Conservation (phyloP, 1,140 invertebrate genomes). For the Paracyclopina nana region DNA sequence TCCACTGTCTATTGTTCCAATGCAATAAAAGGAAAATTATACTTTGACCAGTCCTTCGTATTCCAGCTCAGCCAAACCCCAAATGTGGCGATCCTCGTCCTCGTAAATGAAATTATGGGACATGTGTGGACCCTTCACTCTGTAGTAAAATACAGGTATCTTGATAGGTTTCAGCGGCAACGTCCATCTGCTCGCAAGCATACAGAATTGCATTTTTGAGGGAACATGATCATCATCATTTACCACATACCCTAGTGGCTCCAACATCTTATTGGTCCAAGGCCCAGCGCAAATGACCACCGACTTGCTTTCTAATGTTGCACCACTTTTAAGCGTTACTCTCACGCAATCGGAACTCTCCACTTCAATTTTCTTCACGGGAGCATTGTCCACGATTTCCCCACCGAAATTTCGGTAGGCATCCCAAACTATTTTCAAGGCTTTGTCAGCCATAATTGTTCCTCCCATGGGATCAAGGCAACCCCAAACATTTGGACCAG, state of each 20-base stretch:
- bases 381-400: background rate
- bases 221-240: background rate
- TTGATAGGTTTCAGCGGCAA: background rate
- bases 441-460: background rate
- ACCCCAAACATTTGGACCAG: background rate
- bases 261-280: background rate
- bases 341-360: too few relatives aligned
- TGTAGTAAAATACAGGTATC: background rate
- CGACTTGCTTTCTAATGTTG: too few relatives aligned
- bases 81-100: background rate
- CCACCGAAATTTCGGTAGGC: background rate
- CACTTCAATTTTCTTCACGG: background rate
- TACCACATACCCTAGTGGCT: background rate
- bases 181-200: background rate
- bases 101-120: background rate
- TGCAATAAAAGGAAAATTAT: too few relatives aligned
- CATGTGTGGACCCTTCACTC: background rate
- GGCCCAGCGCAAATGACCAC: constrained; percentile 1
- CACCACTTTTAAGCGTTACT: too few relatives aligned
- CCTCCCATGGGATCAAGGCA: background rate
- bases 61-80: background rate
- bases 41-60: background rate
- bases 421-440: background rate
- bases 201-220: background rate
- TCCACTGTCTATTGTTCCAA: too few relatives aligned